Base-by-base conservation (phyloP, 2,888 invertebrate species). In the Nebria brevicollis region DNA sequence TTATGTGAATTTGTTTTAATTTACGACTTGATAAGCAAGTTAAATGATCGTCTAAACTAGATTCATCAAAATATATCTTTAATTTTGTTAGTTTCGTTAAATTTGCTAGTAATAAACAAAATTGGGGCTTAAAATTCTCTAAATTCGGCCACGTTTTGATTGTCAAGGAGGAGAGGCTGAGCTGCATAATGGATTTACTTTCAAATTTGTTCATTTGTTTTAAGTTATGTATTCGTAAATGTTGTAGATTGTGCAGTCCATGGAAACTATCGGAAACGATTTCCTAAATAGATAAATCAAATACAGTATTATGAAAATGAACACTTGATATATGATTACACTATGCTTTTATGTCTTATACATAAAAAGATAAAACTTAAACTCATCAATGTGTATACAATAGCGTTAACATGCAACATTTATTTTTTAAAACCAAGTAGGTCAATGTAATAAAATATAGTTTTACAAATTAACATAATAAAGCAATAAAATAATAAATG, bases 1-100 rank as follows among this genome's bases (percentile, higher is more conserved):
- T 95, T 83, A 97, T 94, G 87, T 96, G 95, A 72, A 97, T 89
- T 85, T 95, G 93, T 81, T 94, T 92, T 72, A 97, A 91, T 87
- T 96, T 96, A 68, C 94, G 94, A 74, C 95, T 94, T 84, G 96
- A 95, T 64, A 94, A 91, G 84, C 95, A 93, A 83, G 93, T 92
- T 82, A 97, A 90, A 87, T 96, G 96, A 83, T 94, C 92, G 41
- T 94, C 93, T 85, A 97, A 91, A 66, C 91, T 90, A 25, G 93
- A 90, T 86, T 96, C 96, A 82, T 93, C 92, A 86, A 96, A 93
- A 86, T 95, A 93, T 83, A 97, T 91, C 84, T 94, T 93, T 82
- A 96, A 90, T 85, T 94, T 94, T 85, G 94, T 93, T 70, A 97
- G 89, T 13, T 94, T 93, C 11, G 94, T 93, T 83, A 96, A 90